Percentiles rank a stretch among this genome's conserved stretches.
Evolutionary conservation across 2,113 vertebrate genomes (phyloP).

Genomic region (Alouatta palliata): DNA sequence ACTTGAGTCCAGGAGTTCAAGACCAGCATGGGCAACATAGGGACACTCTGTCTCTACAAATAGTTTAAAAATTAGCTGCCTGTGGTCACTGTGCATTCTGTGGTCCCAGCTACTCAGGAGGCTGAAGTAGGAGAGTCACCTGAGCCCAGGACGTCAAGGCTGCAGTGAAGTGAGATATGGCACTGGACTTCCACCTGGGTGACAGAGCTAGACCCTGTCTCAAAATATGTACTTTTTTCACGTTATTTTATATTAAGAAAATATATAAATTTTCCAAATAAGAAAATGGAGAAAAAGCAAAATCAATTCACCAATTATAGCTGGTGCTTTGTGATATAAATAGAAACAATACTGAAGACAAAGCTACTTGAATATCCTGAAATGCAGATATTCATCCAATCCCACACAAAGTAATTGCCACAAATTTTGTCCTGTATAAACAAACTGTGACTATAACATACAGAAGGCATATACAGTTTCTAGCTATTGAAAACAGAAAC

Average conservation of each 20-base stretch:
- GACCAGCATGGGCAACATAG: too few species aligned
- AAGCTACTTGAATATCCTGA: background rate
- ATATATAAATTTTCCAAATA: background rate
- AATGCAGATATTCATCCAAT: background rate
- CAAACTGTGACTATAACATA: background rate
- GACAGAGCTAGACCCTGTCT: too few species aligned
- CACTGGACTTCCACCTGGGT: too few species aligned
- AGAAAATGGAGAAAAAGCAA: background rate
- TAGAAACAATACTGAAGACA: background rate
- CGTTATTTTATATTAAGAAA: constrained; percentile 29
- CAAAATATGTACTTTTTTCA: background rate
- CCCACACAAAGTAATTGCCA: background rate
- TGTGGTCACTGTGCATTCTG: too few species aligned
- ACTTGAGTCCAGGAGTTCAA: too few species aligned
- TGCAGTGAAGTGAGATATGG: too few species aligned
- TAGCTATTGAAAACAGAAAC: background rate
- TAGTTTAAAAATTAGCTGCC: too few species aligned
- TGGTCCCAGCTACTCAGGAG: too few species aligned
- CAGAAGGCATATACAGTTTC: background rate
- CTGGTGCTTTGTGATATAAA: background rate
- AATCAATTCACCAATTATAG: constrained; percentile 5
- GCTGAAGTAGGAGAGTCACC: too few species aligned
- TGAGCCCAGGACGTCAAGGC: too few species aligned
- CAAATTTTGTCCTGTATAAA: background rate
- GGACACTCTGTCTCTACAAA: too few species aligned